Percentiles rank a stretch among this genome's conserved stretches.
These are phyloP conservation scores for Stomorhina lunata DNA, from an alignment of 2,888 invertebrate genomes.

Conservation along the genomic window DNA sequence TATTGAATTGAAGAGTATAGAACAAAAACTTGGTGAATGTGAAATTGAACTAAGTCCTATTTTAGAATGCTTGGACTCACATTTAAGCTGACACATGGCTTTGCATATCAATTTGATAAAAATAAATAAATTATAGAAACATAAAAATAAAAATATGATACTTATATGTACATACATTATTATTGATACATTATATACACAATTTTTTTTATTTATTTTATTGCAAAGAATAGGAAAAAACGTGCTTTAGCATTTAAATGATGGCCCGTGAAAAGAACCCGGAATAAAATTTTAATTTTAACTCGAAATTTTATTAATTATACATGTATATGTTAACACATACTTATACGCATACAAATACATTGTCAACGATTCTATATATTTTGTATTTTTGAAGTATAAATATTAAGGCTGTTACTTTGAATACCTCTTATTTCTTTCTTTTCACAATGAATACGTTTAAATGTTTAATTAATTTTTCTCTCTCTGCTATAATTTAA, in stretches of 20 bases:
- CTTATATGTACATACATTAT: not conserved
- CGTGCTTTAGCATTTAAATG: constrained; percentile 55
- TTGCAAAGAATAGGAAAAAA: constrained; percentile 30
- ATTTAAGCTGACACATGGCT: constrained; percentile 31
- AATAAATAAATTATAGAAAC: not conserved
- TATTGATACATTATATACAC: constrained; percentile 1
- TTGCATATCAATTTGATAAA: constrained; percentile 54
- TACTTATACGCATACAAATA: not conserved
- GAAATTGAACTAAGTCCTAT: constrained; percentile 33
- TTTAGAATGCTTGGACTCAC: constrained; percentile 45
- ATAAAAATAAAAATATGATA: constrained; percentile 12
- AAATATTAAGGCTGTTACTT: too few relatives aligned
- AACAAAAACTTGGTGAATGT: constrained; percentile 7
- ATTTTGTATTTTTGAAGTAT: too few relatives aligned
- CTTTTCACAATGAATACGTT: too few relatives aligned
- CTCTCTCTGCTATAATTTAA: too few relatives aligned
- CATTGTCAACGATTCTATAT: not conserved
- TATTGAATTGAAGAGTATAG: not conserved
- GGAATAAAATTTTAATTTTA: constrained; percentile 39
- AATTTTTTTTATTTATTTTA: not conserved
- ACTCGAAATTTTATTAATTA: not conserved
- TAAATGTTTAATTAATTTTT: too few relatives aligned
- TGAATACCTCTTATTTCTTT: too few relatives aligned
- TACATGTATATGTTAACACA: not conserved
- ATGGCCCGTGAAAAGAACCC: constrained; percentile 53